A percentile compares a stretch with the other conserved stretches of the same genome.
Evolutionary conservation across 1,140 invertebrate genomes (phyloP).

Genomic region (Acyrthosiphon pisum): DNA sequence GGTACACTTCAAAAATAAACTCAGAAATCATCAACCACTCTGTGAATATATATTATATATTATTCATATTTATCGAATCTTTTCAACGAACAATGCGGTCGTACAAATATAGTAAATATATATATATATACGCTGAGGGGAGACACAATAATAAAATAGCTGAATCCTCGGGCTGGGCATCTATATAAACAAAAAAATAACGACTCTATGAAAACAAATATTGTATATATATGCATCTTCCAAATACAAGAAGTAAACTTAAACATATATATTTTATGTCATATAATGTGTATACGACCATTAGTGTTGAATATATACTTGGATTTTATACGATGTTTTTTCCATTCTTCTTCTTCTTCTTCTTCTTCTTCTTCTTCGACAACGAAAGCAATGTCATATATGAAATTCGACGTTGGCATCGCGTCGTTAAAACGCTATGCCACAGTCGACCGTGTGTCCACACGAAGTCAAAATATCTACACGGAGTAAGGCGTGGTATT

Average conservation of each 20-base stretch:
- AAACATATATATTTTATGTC: background rate
- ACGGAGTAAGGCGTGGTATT: background rate
- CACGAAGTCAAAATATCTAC: background rate
- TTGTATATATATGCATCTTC: background rate
- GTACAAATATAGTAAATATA: background rate
- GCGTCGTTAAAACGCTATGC: background rate
- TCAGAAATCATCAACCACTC: background rate
- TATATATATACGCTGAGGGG: background rate
- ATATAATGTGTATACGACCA: background rate
- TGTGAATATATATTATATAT: background rate
- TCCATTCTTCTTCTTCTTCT: background rate
- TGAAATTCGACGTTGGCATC: background rate
- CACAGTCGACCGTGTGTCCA: background rate
- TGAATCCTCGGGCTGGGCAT: background rate
- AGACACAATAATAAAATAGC: background rate
- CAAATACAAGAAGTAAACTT: background rate
- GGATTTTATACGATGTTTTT: background rate
- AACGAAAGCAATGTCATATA: background rate
- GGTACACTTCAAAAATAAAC: background rate
- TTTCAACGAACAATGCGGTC: background rate
- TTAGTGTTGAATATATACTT: background rate
- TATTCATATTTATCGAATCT: constrained; percentile 21
- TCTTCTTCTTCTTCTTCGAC: too few relatives aligned
- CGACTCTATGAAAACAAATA: background rate
- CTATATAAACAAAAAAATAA: background rate